Evolutionary conservation across 2,113 vertebrate species (phyloP).

Genomic region (Quiscalus mexicanus): DNA sequence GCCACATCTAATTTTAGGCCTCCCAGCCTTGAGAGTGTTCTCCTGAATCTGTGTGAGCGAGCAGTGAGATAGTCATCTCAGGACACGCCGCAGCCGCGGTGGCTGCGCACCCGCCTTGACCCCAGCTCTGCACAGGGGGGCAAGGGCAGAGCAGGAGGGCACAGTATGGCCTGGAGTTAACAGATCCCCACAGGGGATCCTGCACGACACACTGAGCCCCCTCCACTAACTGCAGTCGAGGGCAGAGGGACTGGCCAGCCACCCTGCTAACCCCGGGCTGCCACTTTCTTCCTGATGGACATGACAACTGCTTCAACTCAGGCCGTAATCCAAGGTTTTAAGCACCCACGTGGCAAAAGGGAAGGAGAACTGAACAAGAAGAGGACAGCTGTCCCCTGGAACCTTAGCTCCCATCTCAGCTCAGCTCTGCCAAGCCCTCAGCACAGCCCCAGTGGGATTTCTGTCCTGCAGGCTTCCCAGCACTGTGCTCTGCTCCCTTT

Average conservation of each 20-base stretch:
- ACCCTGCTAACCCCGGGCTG: neutral
- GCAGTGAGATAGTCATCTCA: neutral
- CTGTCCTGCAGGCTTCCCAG: neutral
- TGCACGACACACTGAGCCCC: neutral
- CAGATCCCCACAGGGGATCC: neutral
- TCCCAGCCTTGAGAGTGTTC: neutral
- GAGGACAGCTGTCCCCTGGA: accelerated
- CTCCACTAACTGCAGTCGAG: accelerated
- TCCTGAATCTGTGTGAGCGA: neutral
- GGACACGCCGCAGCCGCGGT: neutral
- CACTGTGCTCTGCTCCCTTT: neutral
- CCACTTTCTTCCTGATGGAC: neutral
- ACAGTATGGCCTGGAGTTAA: neutral
- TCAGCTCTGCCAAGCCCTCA: neutral
- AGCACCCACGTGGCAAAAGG: accelerated
- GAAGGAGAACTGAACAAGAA: neutral
- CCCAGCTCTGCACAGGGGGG: neutral
- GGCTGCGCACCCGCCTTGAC: neutral
- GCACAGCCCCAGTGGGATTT: neutral
- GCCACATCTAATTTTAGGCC: slow-evolving; percentile 58
- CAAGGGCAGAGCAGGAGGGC: neutral
- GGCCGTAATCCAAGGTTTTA: neutral
- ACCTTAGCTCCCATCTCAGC: neutral
- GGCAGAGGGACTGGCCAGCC: accelerated
- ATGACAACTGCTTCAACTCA: accelerated